Base-by-base conservation (phyloP, 2,113 vertebrate genomes). In the Gymnorhina tibicen region DNA sequence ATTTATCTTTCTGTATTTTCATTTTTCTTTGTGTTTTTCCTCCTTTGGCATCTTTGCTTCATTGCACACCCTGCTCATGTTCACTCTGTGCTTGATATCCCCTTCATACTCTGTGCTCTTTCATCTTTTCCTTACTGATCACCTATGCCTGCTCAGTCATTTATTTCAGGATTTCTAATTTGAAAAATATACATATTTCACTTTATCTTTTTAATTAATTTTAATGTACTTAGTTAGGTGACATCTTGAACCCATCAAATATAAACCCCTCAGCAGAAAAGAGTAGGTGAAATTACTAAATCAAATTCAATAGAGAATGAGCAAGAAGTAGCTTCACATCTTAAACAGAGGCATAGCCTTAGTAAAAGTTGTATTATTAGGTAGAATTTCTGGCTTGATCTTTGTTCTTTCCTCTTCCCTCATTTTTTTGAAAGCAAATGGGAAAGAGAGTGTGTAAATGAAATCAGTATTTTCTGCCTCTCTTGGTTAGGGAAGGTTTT, bases 1-100 rank as follows among this genome's bases (percentile, higher is more conserved):
- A 83, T 76, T 76, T 66, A 76, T 87, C 56, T 70, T 69, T 67
- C 79, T 72, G 42, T 93, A 32, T 93, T 91, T 95, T 94, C 67
- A 72, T 88, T 85, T 93, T 92, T 66, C 28, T 79, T 84, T 76
- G 30, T 91, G 60, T n/a, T 76, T 46, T 76, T 42, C 10, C 28
- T 91, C 56, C 73, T 91, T 88, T 74, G 59, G 87, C 85, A 90
- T 80, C 70, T 87, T 69, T 77, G 39, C 72, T 74, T 88, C 67
- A 28, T 90, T 96, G 80, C 23, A 32, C 62, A 67, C 17, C 12
- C 82, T 85, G 39, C 26, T 87, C 13, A 4, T 79, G 58, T 69
- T 93, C 23, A 41, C 49, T 80, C 35, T 1, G 5, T 76, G 32
- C 44, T 58, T 66, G 35, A 58, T 69, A 77, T 79, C 33, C 63